Evolutionary conservation across 2,888 invertebrate species (phyloP).

Genomic region (Nezara viridula): DNA sequence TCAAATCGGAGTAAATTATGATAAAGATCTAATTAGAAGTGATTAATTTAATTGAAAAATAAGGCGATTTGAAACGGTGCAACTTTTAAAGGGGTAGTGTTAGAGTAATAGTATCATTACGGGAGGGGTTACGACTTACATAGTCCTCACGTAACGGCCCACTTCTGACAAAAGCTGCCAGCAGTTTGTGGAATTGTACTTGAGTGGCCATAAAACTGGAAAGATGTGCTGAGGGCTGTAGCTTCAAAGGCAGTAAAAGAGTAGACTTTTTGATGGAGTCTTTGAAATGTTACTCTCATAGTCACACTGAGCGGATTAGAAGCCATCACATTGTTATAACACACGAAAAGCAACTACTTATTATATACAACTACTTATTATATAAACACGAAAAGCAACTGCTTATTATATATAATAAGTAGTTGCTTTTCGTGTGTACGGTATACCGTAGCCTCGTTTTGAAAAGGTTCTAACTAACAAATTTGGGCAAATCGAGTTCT

Average conservation of each 20-base stretch:
- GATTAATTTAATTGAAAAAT: neutral
- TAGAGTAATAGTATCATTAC: neutral
- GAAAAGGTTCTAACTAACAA: too few relatives aligned
- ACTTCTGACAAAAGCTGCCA: neutral
- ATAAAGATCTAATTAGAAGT: too few relatives aligned
- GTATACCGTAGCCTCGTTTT: too few relatives aligned
- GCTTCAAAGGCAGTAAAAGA: neutral
- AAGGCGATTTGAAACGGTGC: neutral
- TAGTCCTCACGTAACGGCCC: neutral
- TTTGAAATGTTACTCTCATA: neutral
- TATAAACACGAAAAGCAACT: too few relatives aligned
- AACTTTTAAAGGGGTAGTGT: neutral
- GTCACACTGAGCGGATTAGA: neutral
- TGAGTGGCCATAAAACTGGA: conserved; percentile 16
- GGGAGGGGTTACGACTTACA: neutral
- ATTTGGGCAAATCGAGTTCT: too few relatives aligned
- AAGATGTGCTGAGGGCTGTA: neutral
- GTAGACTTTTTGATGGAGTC: neutral
- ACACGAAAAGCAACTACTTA: neutral
- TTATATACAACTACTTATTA: too few relatives aligned
- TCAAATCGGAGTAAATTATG: too few relatives aligned
- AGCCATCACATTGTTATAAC: neutral
- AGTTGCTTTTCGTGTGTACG: too few relatives aligned
- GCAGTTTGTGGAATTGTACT: conserved; percentile 23
- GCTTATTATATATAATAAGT: too few relatives aligned